These are phyloP conservation scores for Megaustenia siamemsis DNA, from an alignment of 2,888 invertebrate genomes.

Conservation along the genomic window DNA sequence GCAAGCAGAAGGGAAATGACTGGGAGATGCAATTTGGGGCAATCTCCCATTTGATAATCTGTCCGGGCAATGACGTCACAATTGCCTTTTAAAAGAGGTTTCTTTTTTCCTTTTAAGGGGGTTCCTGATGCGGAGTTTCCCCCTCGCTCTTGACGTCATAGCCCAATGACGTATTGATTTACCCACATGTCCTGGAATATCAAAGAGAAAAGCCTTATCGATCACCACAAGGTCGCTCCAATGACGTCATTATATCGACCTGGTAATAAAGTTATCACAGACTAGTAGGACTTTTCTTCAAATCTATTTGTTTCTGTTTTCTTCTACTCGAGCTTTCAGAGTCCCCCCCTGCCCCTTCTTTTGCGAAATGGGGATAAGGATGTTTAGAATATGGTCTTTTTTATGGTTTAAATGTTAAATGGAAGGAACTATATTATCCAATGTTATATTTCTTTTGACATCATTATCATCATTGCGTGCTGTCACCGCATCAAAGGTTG, in stretches of 20 bases:
- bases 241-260: slow-evolving; percentile 42
- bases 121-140: slow-evolving; percentile 11
- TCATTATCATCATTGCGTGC: no score
- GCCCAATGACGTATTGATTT: slow-evolving; percentile 15
- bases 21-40: slow-evolving; percentile 34
- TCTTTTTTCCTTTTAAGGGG: background rate
- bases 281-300: background rate
- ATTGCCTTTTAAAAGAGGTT: slow-evolving; percentile 36
- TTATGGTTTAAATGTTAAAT: no score
- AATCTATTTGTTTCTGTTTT: background rate
- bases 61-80: slow-evolving; percentile 45
- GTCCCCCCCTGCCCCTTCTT: background rate
- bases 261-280: slow-evolving; percentile 32
- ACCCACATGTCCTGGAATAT: background rate
- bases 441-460: no score
- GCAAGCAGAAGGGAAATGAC: slow-evolving; percentile 15
- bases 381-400: no score
- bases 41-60: slow-evolving; percentile 33
- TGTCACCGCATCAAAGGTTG: no score
- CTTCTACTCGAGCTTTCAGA: background rate
- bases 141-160: slow-evolving; percentile 35
- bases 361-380: no score
- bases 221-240: slow-evolving; percentile 28
- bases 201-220: slow-evolving; percentile 39
- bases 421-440: no score